Evolutionary conservation across 2,888 invertebrate species (phyloP), one percentile per base, ranked within the genome.

Genomic region (Sericinus montela): DNA sequence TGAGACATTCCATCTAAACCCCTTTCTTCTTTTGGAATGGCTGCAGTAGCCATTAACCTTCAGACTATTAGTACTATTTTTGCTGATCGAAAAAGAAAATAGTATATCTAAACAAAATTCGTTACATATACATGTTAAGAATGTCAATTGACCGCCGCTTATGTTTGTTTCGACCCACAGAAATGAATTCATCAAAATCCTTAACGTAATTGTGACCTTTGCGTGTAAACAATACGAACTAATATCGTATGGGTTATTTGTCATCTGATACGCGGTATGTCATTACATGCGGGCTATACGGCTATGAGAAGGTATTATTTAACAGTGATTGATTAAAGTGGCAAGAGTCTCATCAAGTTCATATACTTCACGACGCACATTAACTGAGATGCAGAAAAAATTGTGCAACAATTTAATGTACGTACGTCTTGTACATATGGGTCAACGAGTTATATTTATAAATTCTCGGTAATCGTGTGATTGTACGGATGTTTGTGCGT

Each of bases 331-430:
- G 63, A 69, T 69, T 56, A 60, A 58, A 54, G 56, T 49, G 45
- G 54, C 52, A 41, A 53, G 30, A 49, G 67, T 69, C 72, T 71
- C 72, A 69, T 71, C 63, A 67, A 65, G 62, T 62, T 58, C 57
- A 55, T 56, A 58, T 50, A 57, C 63, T 65, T 60, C 62, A 68
- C 66, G 62, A 62, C 63, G 60, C 63, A 56, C 60, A 63, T 75
- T 72, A 72, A 67, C 60, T 63, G 62, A 60, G 56, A 66, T 65
- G 70, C 67, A 59, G 73, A 45, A 40, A 48, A 80, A 75, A 75
- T 83, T 82, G 75, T 71, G 82, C 68, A 85, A 86, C 65, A 69
- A 69, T 75, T 75, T 77, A 72, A 80, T 79, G 74, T 72, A 67
- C 69, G 72, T 75, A 80, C 79, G 65, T 55, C 64, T 61, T 5